Base-by-base conservation (phyloP, 2,113 vertebrate genomes). In the Semicossyphus pulcher region DNA sequence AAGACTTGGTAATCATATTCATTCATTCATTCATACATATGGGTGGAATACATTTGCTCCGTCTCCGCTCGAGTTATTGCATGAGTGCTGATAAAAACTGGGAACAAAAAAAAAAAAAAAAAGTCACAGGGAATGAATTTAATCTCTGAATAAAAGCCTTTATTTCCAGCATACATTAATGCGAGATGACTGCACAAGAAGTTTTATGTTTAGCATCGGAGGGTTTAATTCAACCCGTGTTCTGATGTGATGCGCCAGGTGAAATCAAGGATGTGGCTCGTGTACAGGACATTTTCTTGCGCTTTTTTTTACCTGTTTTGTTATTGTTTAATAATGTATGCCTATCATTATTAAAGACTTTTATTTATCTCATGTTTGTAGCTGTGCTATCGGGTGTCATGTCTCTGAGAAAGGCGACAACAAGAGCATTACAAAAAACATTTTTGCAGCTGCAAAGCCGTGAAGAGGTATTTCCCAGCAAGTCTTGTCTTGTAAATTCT, bases 21-120 rank as follows among this genome's bases (percentile, higher is more conserved):
- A 88, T 89, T 87, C 86, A 88, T 91, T 87, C 84, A 80, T 89
- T 58, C 79, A 88, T 90, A 83, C 81, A 86, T 87, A 80, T 73
- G 78, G 49, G 73, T 72, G 81, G 81, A 92, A 90, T 90, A 87
- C 77, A 89, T 92, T 82, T 78, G 73, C 80, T 76, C 81, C 84
- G 79, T 73, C 72, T 76, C 67, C 7, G 15, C 75, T 83, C 53
- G 14, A 58, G 48, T 88, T 86, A 82, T 88, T 84, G 85, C 88
- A 78, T 72, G 74, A 78, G 72, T 20, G 42, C 71, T 74, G 87
- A 88, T 86, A 78, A 84, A 84, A 87, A 76, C 42, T 67, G 39
- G 14, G 53, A 47, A 54, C 21, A 69, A 74, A 64, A 70, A 29
- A 57, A 16, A 1, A 20, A 42, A 72, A 75, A 58, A 56, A 61